Evolutionary conservation across 2,113 vertebrate species (phyloP), one percentile per base, ranked within the genome.

Genomic region (Proteles cristata): DNA sequence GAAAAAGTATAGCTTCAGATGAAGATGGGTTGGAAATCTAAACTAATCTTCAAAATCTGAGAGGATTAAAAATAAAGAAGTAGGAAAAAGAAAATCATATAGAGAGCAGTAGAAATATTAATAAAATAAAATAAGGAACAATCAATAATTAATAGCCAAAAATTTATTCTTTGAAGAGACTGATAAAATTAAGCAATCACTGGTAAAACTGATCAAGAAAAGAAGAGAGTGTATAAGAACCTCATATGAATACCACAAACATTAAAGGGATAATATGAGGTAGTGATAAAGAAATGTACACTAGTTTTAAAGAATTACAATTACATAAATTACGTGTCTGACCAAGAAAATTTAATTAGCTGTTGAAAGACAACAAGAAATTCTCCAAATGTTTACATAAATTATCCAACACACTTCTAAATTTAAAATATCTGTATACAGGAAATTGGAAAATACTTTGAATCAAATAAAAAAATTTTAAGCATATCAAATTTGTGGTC

Each of bases 301-400:
- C 14, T 82, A 31, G 66, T 88, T 79, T 55, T 43, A 93, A 86
- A 73, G 7, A 74, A 77, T 50, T 82, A 15, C 80, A n/a, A n/a
- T 15, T 10, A 65, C n/a, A 48, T 48, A 76, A 80, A 58, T 48
- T 33, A 43, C 53, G 7, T 90, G 14, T 86, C 5, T 74, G 6
- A 66, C 50, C 19, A 71, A 71, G 28, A 95, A 96, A 61, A 53
- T 86, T 86, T 82, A 92, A 55, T 66, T 95, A 63, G 1, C 85
- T 86, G 0, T 90, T 68, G 7, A 26, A 87, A 88, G 12, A n/a
- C 6, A 84, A 63, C 4, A 61, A 66, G 35, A 96, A 87, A n/a
- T 68, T 25, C 8, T 76, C 11, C 19, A 39, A 76, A 53, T 69
- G 1, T 21, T 92, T 89, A 23, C 5, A 4, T 61, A 89, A 86